These are phyloP conservation scores for Lampris megalopsis DNA, from an alignment of 2,113 vertebrate genomes.

Conservation along the genomic window DNA sequence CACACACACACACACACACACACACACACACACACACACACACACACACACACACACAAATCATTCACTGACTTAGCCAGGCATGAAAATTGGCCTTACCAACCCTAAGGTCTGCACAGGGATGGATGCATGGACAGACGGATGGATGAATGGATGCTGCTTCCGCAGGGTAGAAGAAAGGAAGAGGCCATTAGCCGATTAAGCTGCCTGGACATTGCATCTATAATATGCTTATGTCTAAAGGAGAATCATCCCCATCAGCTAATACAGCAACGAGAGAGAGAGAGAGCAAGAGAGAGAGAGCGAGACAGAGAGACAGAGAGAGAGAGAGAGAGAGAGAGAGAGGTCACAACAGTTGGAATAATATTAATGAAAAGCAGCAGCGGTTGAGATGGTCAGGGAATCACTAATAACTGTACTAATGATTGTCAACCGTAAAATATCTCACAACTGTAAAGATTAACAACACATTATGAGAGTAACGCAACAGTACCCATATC, in stretches of 20 bases:
- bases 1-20: conserved; percentile 32
- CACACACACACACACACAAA: conserved; percentile 35
- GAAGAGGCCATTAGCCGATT: conserved; percentile 85
- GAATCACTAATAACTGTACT: conserved; percentile 62
- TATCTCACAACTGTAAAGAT: conserved; percentile 53
- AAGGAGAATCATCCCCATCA: conserved; percentile 75
- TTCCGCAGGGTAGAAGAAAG: conserved; percentile 71
- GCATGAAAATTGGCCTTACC: conserved; percentile 81
- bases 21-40: conserved; percentile 39
- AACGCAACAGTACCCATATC: conserved; percentile 47
- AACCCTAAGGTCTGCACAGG: conserved; percentile 71
- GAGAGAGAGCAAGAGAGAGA: conserved; percentile 49
- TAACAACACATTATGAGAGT: conserved; percentile 49
- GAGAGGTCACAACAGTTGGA: not conserved
- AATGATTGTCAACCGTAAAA: conserved; percentile 60
- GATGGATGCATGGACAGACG: conserved; percentile 60
- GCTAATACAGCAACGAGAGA: conserved; percentile 71
- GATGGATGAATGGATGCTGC: conserved; percentile 68
- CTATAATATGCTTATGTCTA: conserved; percentile 80
- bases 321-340: conserved; percentile 29
- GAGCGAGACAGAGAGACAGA: conserved; percentile 33
- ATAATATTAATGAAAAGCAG: not conserved
- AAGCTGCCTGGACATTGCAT: conserved; percentile 77
- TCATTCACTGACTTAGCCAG: conserved; percentile 79
- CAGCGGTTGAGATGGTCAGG: conserved; percentile 50